Conservation (phyloP, 2,113 vertebrate genomes). For the Promerops cafer region DNA sequence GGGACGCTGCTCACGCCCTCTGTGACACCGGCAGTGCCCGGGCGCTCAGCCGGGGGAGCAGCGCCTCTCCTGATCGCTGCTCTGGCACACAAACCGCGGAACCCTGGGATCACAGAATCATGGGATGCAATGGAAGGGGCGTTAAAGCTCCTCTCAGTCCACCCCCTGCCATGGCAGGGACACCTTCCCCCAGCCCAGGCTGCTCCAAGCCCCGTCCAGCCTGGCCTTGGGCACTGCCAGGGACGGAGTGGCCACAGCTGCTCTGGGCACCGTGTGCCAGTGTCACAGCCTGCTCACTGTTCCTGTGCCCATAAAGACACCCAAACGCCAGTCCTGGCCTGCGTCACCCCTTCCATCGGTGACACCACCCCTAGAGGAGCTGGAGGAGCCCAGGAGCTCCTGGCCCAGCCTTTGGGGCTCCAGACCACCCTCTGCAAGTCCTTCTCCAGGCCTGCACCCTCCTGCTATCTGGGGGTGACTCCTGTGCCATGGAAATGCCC, state of each 20-base stretch:
- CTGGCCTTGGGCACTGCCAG: background rate
- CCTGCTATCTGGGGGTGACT: background rate
- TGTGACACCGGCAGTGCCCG: accelerated
- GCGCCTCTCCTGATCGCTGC: too few relatives aligned
- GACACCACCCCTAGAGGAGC: background rate
- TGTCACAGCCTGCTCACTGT: background rate
- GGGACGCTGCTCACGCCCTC: background rate
- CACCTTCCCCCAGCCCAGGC: accelerated
- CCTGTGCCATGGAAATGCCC: background rate
- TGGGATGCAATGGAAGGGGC: background rate
- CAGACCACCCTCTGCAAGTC: background rate
- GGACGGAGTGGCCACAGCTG: background rate
- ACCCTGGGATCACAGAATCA: accelerated
- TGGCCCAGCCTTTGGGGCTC: background rate
- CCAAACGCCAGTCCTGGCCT: accelerated
- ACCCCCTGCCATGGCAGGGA: too few relatives aligned
- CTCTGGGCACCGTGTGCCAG: background rate
- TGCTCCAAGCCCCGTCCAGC: background rate
- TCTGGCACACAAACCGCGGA: background rate
- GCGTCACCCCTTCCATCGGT: accelerated
- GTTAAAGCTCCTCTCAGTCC: accelerated
- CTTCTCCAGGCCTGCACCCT: background rate
- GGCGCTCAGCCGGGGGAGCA: background rate
- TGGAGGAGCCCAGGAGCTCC: background rate
- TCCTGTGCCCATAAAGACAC: background rate